phyloP scores from a whole-genome alignment of 2,888 invertebrate species.

The Nomada fabriciana region DNA sequence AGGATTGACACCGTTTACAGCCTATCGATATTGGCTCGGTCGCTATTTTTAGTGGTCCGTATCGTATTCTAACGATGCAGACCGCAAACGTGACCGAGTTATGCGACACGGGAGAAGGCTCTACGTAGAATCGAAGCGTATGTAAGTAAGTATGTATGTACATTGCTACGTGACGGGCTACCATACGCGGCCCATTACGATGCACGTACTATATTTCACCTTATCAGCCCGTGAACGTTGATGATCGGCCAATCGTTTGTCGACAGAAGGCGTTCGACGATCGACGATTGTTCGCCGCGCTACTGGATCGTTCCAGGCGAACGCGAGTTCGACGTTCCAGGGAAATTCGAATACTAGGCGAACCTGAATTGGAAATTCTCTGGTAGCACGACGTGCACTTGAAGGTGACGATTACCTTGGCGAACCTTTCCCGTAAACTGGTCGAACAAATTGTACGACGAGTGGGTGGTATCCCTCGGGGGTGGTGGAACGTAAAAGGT shows the following conservation, averaged over 20 bases:
- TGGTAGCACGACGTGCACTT: neutral
- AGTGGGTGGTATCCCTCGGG: neutral
- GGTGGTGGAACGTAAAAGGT: no score
- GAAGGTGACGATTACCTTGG: neutral
- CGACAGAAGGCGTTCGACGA: neutral
- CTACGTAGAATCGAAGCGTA: constrained; percentile 13
- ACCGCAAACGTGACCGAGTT: constrained; percentile 78
- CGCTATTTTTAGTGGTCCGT: constrained; percentile 73
- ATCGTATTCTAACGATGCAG: constrained; percentile 76
- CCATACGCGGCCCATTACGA: constrained; percentile 11
- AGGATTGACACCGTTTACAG: constrained; percentile 63
- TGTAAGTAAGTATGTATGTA: neutral
- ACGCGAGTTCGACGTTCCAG: neutral
- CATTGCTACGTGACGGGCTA: constrained; percentile 22
- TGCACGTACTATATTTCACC: neutral
- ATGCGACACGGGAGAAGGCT: constrained; percentile 63
- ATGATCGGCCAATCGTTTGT: constrained; percentile 9
- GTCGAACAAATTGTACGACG: neutral
- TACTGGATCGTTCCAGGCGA: constrained; percentile 36
- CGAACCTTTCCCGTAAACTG: neutral
- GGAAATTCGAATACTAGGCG: neutral
- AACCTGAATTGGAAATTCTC: constrained; percentile 12
- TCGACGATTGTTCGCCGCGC: constrained; percentile 21
- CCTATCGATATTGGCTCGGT: constrained; percentile 71
- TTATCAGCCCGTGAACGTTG: constrained; percentile 13